These are phyloP conservation scores for Lucilia cuprina DNA, from an alignment of 1,140 invertebrate genomes.

Conservation along the genomic window DNA sequence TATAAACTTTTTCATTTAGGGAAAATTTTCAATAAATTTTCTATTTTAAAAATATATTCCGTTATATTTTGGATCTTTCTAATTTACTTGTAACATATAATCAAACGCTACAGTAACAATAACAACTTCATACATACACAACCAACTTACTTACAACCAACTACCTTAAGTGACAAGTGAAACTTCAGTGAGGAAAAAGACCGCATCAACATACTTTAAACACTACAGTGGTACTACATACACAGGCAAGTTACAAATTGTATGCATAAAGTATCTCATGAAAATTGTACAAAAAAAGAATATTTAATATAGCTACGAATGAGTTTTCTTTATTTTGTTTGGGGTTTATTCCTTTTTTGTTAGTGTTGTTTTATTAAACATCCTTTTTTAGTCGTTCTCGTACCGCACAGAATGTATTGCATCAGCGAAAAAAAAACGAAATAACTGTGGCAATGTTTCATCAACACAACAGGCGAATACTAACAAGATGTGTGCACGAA, in stretches of 20 bases:
- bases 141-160: neutral
- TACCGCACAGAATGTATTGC: neutral
- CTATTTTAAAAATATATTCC: too few species aligned
- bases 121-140: neutral
- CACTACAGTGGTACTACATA: neutral
- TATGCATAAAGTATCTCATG: neutral
- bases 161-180: slow-evolving; percentile 14
- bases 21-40: too few species aligned
- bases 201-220: slow-evolving; percentile 14
- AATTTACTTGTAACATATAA: neutral
- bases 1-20: too few species aligned
- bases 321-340: neutral
- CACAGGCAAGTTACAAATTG: neutral
- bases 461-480: slow-evolving; percentile 25
- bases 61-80: too few species aligned
- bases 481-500: neutral
- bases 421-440: neutral
- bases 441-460: slow-evolving; percentile 31
- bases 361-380: neutral
- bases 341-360: neutral
- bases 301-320: neutral
- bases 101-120: neutral
- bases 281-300: neutral
- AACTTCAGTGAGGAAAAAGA: neutral
- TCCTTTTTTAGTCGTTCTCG: neutral